phyloP scores from a whole-genome alignment of 2,113 vertebrate species.

The Tetrax tetrax region DNA sequence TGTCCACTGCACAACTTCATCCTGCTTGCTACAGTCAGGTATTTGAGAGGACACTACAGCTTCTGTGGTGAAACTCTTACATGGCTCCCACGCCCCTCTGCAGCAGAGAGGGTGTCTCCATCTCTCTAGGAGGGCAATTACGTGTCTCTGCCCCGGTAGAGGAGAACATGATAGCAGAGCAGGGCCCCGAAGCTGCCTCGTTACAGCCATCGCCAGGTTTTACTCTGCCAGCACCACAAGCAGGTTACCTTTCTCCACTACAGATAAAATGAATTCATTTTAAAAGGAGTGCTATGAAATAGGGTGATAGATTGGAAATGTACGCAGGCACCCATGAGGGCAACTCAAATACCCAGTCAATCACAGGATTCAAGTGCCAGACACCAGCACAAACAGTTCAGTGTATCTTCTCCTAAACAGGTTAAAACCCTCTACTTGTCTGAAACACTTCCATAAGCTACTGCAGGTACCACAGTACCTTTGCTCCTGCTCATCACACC shows the following conservation, averaged over 20 bases:
- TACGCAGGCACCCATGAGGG: not conserved
- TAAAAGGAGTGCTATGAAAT: not conserved
- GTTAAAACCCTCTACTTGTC: not conserved
- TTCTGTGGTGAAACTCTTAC: not conserved
- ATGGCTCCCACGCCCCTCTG: not conserved
- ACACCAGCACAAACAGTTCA: not conserved
- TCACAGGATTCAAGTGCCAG: not conserved
- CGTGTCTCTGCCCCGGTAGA: not conserved
- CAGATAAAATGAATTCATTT: not conserved
- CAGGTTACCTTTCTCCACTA: not conserved
- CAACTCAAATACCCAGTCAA: not conserved
- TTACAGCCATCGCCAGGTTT: not conserved
- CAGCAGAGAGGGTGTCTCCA: not conserved
- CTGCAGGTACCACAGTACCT: not conserved
- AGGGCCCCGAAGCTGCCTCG: accelerated
- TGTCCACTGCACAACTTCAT: not conserved
- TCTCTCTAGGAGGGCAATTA: not conserved
- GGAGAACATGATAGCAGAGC: not conserved
- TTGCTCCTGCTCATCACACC: not conserved
- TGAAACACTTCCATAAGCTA: not conserved
- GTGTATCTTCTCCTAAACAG: not conserved
- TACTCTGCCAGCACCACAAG: not conserved
- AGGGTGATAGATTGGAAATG: not conserved
- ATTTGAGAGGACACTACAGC: not conserved
- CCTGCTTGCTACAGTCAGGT: not conserved